Evolutionary conservation across 2,888 invertebrate species (phyloP), one percentile per base, ranked within the genome.

Genomic region (Ophonus ardosiacus): DNA sequence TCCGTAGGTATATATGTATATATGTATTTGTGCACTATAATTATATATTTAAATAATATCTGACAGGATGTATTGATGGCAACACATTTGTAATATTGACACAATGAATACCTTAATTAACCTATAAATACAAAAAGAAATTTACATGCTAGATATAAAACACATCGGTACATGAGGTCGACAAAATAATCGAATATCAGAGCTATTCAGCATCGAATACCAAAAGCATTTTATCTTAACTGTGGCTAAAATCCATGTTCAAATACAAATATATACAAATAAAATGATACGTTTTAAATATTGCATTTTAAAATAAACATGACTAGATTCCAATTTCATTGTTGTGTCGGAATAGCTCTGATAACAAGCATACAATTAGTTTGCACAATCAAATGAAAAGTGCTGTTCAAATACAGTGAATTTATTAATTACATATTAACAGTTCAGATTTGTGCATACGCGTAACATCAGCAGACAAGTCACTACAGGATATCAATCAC

Each of bases 181-280:
- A 82, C 15, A 59, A 82, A 56, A 31, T 43, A 43, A 43, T 81
- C 13, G 63, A 82, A 57, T 68, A 82, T 82, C 74, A 82, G 82
- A 74, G 74, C 82, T 82, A 82, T 74, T 82, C 82, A 78, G 40
- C 18, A 51, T 74, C 18, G 51, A 43, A 78, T 78, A 57, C 56
- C 78, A 78, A 78, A 78, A 78, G 56, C 78, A 40, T 51, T 74
- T 17, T 18, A 68, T 51, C 74, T 74, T 71, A 71, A n/a, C 51
- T 57, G 78, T 57, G n/a, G 56, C 31, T 87, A 86, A 87, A 88
- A 87, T 87, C 88, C 88, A 88, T 88, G 88, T 31, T 31, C 43
- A 51, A 51, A 13, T 88, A 87, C 88, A 88, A 89, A 87, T 88
- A 88, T 88, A 88, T 88, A 88, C 87, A 88, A 87, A 87, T 87